Conservation (phyloP, 1,140 invertebrate species). For the Maniola jurtina region DNA sequence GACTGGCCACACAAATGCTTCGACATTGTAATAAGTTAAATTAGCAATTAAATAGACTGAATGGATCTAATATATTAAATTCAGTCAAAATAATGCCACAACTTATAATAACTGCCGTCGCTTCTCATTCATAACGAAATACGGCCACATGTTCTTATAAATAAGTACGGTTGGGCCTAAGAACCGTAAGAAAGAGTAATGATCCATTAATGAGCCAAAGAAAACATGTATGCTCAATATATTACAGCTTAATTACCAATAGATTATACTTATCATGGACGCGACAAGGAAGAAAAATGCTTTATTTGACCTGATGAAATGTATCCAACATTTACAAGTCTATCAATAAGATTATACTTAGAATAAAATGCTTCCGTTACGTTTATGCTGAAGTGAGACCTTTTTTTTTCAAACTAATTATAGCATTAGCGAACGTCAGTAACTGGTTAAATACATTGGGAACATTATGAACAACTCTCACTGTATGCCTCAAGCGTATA, state of each 20-base stretch:
- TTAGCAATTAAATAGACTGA: conserved; percentile 11
- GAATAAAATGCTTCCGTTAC: conserved; percentile 6
- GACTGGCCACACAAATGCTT: background rate
- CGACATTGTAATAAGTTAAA: background rate
- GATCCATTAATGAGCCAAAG: conserved; percentile 62
- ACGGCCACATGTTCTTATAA: conserved; percentile 33
- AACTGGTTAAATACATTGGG: too few species aligned
- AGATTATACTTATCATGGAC: conserved; percentile 69
- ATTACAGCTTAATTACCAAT: conserved; percentile 72
- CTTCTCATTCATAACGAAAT: conserved; percentile 12
- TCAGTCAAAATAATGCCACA: conserved; percentile 15
- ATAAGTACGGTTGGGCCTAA: conserved; percentile 38
- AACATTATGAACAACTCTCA: too few species aligned
- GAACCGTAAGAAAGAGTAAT: conserved; percentile 63
- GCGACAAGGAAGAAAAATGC: conserved; percentile 54
- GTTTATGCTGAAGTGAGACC: background rate
- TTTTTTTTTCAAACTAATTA: too few species aligned
- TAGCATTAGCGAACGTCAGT: too few species aligned
- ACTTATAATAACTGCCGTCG: conserved; percentile 11
- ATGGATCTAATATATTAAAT: conserved; percentile 9
- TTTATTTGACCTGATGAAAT: conserved; percentile 62
- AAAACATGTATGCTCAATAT: conserved; percentile 67
- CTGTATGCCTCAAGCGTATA: too few species aligned
- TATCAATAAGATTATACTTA: conserved; percentile 68
- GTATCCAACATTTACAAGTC: conserved; percentile 61